Evolutionary conservation across 1,140 invertebrate species (phyloP).

Genomic region (Drosophila simulans): DNA sequence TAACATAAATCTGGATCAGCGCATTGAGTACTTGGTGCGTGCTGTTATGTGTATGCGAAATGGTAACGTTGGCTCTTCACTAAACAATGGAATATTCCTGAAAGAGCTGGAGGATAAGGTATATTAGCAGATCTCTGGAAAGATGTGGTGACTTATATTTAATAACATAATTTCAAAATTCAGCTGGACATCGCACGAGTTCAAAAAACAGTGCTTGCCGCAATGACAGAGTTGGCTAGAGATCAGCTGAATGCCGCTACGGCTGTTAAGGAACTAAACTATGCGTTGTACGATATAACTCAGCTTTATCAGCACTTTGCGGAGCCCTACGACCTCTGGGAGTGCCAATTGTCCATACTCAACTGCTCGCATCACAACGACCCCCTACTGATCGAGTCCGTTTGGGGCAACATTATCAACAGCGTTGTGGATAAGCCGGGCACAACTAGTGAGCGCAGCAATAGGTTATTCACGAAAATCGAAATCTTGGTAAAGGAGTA

Average conservation of each 20-base stretch:
- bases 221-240: conserved; percentile 52
- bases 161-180: conserved; percentile 16
- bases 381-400: conserved; percentile 90
- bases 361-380: conserved; percentile 93
- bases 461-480: conserved; percentile 90
- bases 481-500: conserved; percentile 90
- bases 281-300: conserved; percentile 79
- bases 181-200: conserved; percentile 82
- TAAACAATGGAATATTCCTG: conserved; percentile 92
- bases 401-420: conserved; percentile 91
- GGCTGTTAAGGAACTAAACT: conserved; percentile 70
- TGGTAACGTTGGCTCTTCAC: conserved; percentile 91
- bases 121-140: conserved; percentile 64
- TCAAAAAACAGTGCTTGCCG: conserved; percentile 71
- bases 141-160: conserved; percentile 16
- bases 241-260: conserved; percentile 44
- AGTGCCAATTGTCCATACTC: conserved; percentile 93
- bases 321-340: conserved; percentile 92
- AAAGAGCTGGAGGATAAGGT: conserved; percentile 97
- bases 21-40: conserved; percentile 95
- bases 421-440: conserved; percentile 85
- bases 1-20: conserved; percentile 88
- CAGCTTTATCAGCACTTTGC: conserved; percentile 94
- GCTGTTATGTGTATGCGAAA: conserved; percentile 98
- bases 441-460: conserved; percentile 88